Evolutionary conservation across 2,113 vertebrate species (phyloP), one percentile per base, ranked within the genome.

Genomic region (Poeciliopsis retropinna): DNA sequence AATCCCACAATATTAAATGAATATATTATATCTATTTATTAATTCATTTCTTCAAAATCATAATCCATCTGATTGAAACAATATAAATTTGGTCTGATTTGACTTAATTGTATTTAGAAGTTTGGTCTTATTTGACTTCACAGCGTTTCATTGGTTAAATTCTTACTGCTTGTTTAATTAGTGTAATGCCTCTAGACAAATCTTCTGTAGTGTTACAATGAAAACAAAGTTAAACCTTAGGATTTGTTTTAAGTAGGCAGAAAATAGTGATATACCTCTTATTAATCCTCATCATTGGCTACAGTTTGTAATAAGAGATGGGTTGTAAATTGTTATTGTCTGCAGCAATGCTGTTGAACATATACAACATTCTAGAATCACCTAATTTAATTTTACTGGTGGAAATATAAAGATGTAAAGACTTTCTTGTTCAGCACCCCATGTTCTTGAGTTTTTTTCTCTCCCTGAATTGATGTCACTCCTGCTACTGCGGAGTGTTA

Each of bases 381-480:
- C 7, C 41, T 1, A 34, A 13, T 51, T 9, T 19, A 2, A 39
- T 60, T 57, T 44, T 60, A 47, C 28, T 17, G 28, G 65, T 57
- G 29, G 31, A 29, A 67, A 19, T 67, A 28, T 44, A 17, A 64
- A 62, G 0, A 60, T 81, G 74, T 60, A 68, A 60, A 39, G 4
- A 27, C 34, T 60, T 79, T 47, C n/a, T 11, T 51, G 51, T 57
- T 19, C 32, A 65, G 73, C 57, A 22, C 79, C 13, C 6, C 11
- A 22, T 28, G 12, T 28, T 67, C 22, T 12, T 8, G 13, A 44
- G 13, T 39, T 67, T n/a, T 29, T 41, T 30, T 64, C 25, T 9
- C 11, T 51, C 57, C 29, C n/a, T 30, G 10, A 22, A 65, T 64
- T 62, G 15, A 6, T 61, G 25, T 22, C 39, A 44, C 4, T 63